Conservation (phyloP, 2,888 invertebrate genomes). For the Carcina quercana region DNA sequence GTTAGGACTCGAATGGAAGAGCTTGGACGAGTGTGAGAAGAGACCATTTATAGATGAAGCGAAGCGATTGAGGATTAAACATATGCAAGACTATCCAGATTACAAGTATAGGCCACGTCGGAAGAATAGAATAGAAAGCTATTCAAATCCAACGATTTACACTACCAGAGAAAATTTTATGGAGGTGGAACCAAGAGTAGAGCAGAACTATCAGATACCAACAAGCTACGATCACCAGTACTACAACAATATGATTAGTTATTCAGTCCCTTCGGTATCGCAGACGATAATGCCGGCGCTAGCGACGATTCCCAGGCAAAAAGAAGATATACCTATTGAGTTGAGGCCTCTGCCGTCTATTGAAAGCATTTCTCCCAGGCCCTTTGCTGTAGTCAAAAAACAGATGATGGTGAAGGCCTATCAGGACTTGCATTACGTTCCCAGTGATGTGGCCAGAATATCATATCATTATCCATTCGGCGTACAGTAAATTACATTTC, state of each 20-base stretch:
- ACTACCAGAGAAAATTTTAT: slow-evolving; percentile 45
- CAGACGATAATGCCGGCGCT: slow-evolving; percentile 43
- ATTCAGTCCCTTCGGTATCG: slow-evolving; percentile 48
- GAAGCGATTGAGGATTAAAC: slow-evolving; percentile 81
- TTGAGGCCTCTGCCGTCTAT: slow-evolving; percentile 60
- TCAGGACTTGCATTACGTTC: slow-evolving; percentile 61
- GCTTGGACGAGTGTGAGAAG: slow-evolving; percentile 84
- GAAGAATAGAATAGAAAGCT: slow-evolving; percentile 71
- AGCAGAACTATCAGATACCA: slow-evolving; percentile 45
- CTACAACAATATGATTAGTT: slow-evolving; percentile 62
- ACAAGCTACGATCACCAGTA: slow-evolving; percentile 50
- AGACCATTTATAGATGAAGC: slow-evolving; percentile 93
- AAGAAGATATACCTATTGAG: slow-evolving; percentile 52
- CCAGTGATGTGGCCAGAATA: slow-evolving; percentile 59
- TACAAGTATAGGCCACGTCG: slow-evolving; percentile 80
- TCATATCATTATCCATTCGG: slow-evolving; percentile 66
- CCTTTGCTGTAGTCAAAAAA: slow-evolving; percentile 61
- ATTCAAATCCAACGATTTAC: slow-evolving; percentile 41
- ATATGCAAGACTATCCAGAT: slow-evolving; percentile 83
- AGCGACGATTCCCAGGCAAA: slow-evolving; percentile 45
- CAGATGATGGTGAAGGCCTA: slow-evolving; percentile 71
- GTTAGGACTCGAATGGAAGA: slow-evolving; percentile 90
- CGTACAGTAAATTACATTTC: slow-evolving; percentile 38
- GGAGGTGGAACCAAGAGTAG: slow-evolving; percentile 53
- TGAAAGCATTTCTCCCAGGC: slow-evolving; percentile 64